A percentile compares a stretch with the other conserved stretches of the same genome.
phyloP scores from a whole-genome alignment of 2,113 vertebrate species.

The Oreocharis arfaki region DNA sequence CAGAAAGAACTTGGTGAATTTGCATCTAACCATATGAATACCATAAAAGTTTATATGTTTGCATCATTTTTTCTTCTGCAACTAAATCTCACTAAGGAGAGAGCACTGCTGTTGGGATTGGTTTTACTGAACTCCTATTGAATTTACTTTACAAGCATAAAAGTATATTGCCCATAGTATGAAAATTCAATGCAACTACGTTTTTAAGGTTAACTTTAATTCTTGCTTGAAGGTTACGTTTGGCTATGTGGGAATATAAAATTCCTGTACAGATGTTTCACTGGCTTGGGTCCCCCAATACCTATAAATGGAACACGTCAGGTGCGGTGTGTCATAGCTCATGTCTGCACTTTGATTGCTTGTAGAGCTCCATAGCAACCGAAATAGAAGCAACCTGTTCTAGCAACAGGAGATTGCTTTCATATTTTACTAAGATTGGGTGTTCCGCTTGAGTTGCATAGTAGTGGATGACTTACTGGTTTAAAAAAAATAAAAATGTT shows the following conservation, averaged over 20 bases:
- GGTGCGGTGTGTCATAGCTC: background rate
- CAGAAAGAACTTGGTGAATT: background rate
- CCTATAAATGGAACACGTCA: background rate
- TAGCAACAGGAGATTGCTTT: slow-evolving; percentile 53
- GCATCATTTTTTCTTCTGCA: background rate
- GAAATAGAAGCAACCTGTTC: slow-evolving; percentile 52
- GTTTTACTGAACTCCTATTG: background rate
- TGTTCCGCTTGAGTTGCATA: slow-evolving; percentile 63
- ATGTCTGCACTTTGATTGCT: slow-evolving; percentile 56
- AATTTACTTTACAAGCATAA: background rate
- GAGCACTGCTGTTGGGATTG: background rate
- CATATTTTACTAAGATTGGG: slow-evolving; percentile 66
- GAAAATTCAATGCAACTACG: background rate
- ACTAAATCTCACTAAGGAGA: background rate
- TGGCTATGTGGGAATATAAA: background rate
- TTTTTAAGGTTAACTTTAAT: background rate
- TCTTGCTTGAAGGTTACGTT: background rate
- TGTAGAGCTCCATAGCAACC: slow-evolving; percentile 55
- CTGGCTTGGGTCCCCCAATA: background rate
- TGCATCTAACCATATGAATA: background rate
- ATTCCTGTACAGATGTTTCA: background rate
- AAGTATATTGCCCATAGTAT: background rate
- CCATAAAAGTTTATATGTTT: background rate
- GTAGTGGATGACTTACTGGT: slow-evolving; percentile 28
- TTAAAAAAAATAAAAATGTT: background rate